Evolutionary conservation across 1,140 invertebrate species (phyloP).

Genomic region (Bicyclus anynana): DNA sequence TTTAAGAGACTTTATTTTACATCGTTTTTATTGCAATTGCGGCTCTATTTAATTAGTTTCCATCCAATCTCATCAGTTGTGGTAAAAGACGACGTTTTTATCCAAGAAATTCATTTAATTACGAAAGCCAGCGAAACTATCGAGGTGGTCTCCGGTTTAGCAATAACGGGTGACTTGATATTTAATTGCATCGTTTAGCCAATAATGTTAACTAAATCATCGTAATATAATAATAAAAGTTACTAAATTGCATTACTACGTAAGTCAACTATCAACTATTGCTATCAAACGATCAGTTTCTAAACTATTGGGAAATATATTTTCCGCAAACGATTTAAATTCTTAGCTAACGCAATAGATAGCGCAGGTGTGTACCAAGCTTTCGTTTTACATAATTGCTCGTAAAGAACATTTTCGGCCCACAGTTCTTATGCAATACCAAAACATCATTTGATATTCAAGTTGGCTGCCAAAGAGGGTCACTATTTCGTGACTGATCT

Average conservation of each 20-base stretch:
- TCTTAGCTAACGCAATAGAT: not conserved
- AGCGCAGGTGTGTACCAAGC: slow-evolving; percentile 4
- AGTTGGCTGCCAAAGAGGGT: slow-evolving; percentile 40
- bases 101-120: too few species aligned
- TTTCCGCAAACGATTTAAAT: not conserved
- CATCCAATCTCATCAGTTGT: too few species aligned
- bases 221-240: too few species aligned
- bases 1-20: too few species aligned
- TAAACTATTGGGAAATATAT: not conserved
- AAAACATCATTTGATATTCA: slow-evolving; percentile 65
- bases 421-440: slow-evolving; percentile 51
- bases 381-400: slow-evolving; percentile 68
- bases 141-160: not conserved
- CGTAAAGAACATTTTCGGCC: slow-evolving; percentile 56
- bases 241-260: too few species aligned
- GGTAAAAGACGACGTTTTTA: too few species aligned
- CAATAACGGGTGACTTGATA: not conserved
- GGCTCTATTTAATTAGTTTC: too few species aligned
- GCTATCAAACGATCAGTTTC: not conserved
- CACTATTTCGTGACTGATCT: slow-evolving; percentile 42
- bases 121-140: too few species aligned
- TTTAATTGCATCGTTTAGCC: not conserved
- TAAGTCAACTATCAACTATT: not conserved
- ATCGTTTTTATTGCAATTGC: too few species aligned
- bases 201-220: too few species aligned